Evolutionary conservation across 2,113 vertebrate species (phyloP).

Genomic region (Gymnobelideus leadbeateri): DNA sequence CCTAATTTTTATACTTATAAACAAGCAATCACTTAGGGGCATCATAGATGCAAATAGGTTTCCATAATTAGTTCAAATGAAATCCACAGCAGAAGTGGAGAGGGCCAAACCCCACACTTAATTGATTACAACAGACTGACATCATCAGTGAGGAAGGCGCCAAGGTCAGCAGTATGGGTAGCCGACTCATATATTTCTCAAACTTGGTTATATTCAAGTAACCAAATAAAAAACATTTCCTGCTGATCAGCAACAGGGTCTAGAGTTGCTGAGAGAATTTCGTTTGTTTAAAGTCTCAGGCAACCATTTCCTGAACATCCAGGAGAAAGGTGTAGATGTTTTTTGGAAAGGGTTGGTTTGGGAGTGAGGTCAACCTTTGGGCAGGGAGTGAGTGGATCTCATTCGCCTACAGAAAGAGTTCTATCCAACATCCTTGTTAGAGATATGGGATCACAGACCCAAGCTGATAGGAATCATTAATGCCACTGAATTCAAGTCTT

Average conservation of each 20-base stretch:
- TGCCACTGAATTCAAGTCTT: not conserved
- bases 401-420: not conserved
- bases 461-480: not conserved
- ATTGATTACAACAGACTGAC: constrained; percentile 56
- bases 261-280: constrained; percentile 19
- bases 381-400: not conserved
- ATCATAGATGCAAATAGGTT: not conserved
- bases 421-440: not conserved
- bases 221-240: constrained; percentile 29
- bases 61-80: constrained; percentile 12
- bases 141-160: not conserved
- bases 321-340: not conserved
- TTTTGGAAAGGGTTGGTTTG: not conserved
- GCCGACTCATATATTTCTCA: constrained; percentile 30
- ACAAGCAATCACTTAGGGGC: constrained; percentile 1
- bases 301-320: constrained; percentile 9
- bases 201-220: constrained; percentile 52
- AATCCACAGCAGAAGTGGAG: not conserved
- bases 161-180: constrained; percentile 42
- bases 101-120: constrained; percentile 35
- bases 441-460: too few relatives aligned
- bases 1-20: not conserved
- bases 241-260: constrained; percentile 23
- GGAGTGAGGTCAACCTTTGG: not conserved
- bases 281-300: constrained; percentile 35